Evolutionary conservation across 2,888 invertebrate genomes (phyloP).

Genomic region (Chloroclystis v-ata): DNA sequence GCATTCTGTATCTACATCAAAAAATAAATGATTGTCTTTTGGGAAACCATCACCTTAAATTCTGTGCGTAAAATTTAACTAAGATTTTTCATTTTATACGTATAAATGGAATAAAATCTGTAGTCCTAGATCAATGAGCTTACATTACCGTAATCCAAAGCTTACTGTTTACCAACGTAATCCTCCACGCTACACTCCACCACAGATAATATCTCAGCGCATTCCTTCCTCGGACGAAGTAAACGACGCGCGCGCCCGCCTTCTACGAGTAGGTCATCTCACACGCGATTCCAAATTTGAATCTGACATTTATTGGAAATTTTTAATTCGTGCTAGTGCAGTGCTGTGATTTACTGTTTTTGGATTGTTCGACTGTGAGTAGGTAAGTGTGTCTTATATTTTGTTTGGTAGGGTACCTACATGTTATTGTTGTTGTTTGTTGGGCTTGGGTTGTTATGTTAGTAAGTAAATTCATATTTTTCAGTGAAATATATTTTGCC

Average conservation of each 20-base stretch:
- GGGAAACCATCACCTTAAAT: no score
- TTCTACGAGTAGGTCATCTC: no score
- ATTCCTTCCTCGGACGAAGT: constrained; percentile 54
- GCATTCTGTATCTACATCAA: no score
- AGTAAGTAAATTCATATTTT: no score
- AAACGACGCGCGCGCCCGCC: constrained; percentile 49
- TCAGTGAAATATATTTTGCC: no score
- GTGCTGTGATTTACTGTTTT: constrained; percentile 26
- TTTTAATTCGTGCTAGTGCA: constrained; percentile 16
- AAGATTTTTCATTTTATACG: no score
- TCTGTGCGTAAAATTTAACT: no score
- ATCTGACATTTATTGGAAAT: constrained; percentile 23
- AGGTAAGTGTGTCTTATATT: constrained; percentile 7
- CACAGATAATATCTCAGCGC: constrained; percentile 44
- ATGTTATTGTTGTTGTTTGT: not conserved
- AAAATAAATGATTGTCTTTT: no score
- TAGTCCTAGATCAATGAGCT: constrained; percentile 24
- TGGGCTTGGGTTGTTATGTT: no score
- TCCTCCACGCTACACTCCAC: constrained; percentile 35
- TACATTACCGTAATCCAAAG: constrained; percentile 35
- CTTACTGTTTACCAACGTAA: constrained; percentile 58
- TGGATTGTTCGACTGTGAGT: constrained; percentile 24
- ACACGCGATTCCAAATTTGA: constrained; percentile 44
- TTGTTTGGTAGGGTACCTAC: not conserved
- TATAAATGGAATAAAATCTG: no score